Evolutionary conservation across 2,888 invertebrate genomes (phyloP), one percentile per base, ranked within the genome.

Genomic region (Plemyria rubiginata): DNA sequence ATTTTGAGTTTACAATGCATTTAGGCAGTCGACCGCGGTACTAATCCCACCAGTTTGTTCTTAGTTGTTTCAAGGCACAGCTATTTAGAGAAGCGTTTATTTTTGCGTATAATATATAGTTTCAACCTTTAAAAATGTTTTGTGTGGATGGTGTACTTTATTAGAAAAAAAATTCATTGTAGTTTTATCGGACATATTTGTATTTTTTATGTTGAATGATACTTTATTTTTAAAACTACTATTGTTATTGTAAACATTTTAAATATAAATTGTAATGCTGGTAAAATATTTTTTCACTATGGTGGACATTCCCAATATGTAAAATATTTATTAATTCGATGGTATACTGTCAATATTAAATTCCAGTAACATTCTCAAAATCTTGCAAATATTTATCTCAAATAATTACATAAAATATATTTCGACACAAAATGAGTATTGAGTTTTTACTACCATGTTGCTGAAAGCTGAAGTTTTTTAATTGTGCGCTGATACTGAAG

Each of bases 381-480:
- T 32, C 22, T 22, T 22, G 22, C 22, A 22, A 22, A 22, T 29
- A 32, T 32, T 6, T 1, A 3, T 32, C 32, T 0, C 4, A 32
- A 32, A 2, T 32, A 32, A 32, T 8, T 22, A 22, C 16, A 12
- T 22, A 46, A 46, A 12, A 13, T 8, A 29, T 61, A 53, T 54
- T 32, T 54, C 40, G 38, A 51, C 55, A 29, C 49, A 12, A 54
- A 40, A n/a, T 3, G 53, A 16, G 41, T 67, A 63, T 70, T 70
- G 43, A 54, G 51, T 66, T 64, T 64, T 55, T 66, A 67, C 68
- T 68, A 67, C 56, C 65, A 60, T 72, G 66, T 61, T 70, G n/a
- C n/a, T n/a, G n/a, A n/a, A n/a, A 54, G 65, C 43, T 62, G 38
- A 78, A 73, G 73, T 76, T 78, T 76, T 77, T 76, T 73, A 76